These are phyloP conservation scores for Coptodon rendalli DNA, from an alignment of 2,113 vertebrate genomes.

Conservation along the genomic window DNA sequence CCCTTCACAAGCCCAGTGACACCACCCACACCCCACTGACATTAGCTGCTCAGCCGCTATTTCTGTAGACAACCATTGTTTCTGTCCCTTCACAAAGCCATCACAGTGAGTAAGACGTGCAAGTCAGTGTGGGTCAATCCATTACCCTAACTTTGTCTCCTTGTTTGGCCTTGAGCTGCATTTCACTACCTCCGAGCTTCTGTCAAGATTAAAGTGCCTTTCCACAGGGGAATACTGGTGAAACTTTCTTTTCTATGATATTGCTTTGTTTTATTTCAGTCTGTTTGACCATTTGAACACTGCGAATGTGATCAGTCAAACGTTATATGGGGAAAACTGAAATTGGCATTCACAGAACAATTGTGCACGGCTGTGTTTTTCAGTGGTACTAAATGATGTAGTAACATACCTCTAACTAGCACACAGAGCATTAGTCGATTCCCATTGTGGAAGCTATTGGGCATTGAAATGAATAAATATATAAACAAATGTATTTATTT, in stretches of 20 bases:
- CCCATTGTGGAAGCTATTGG: background rate
- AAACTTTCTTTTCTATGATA: background rate
- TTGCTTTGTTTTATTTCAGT: background rate
- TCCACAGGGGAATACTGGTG: background rate
- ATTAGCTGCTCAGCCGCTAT: conserved; percentile 37
- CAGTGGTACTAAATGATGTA: background rate
- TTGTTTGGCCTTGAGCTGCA: conserved; percentile 27
- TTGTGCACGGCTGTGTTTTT: background rate
- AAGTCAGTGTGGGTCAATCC: background rate
- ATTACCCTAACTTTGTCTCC: background rate
- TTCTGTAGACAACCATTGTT: conserved; percentile 21
- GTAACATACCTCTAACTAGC: background rate
- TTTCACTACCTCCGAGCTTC: background rate
- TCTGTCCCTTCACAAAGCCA: background rate
- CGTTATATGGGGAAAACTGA: background rate
- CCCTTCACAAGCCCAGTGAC: conserved; percentile 28
- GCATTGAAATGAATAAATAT: background rate
- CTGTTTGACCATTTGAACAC: background rate
- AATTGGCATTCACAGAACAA: background rate
- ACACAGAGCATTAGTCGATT: background rate
- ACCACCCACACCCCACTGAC: conserved; percentile 24
- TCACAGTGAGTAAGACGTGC: background rate
- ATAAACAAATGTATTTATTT: background rate
- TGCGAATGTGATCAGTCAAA: background rate
- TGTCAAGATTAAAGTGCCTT: background rate